Conservation (phyloP, 1,140 invertebrate genomes). For the Drosophila mayri region DNA sequence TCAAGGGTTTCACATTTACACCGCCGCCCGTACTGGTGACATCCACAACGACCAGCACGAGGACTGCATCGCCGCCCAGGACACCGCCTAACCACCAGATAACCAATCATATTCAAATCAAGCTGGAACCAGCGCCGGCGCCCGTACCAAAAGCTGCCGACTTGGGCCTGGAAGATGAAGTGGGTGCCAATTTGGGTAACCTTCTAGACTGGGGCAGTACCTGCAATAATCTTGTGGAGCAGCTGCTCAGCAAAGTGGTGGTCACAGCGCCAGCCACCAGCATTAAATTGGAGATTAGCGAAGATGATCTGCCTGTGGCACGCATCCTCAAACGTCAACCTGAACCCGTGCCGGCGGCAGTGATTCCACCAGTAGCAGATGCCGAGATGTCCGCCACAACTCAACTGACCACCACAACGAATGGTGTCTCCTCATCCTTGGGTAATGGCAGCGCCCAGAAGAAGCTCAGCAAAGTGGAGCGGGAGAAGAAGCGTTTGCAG, state of each 20-base stretch:
- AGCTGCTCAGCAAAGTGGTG: slow-evolving; percentile 53
- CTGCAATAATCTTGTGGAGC: slow-evolving; percentile 81
- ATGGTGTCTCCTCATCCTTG: slow-evolving; percentile 45
- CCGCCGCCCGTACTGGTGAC: slow-evolving; percentile 60
- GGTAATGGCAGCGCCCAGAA: slow-evolving; percentile 59
- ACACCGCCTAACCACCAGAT: slow-evolving; percentile 44
- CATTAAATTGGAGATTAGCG: slow-evolving; percentile 70
- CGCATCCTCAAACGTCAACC: slow-evolving; percentile 63
- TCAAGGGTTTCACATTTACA: slow-evolving; percentile 88
- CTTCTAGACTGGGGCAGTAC: slow-evolving; percentile 79
- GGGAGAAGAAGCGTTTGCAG: slow-evolving; percentile 75
- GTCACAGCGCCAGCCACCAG: slow-evolving; percentile 8
- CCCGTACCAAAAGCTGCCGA: slow-evolving; percentile 14
- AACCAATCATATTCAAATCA: slow-evolving; percentile 70
- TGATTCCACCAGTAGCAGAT: slow-evolving; percentile 15
- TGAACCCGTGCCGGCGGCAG: slow-evolving; percentile 13
- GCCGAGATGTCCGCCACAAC: slow-evolving; percentile 59
- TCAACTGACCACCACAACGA: slow-evolving; percentile 62
- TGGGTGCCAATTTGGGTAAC: slow-evolving; percentile 25
- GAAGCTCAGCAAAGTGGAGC: slow-evolving; percentile 73
- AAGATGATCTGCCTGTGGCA: slow-evolving; percentile 72
- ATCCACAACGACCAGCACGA: slow-evolving; percentile 32
- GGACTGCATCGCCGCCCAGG: slow-evolving; percentile 3
- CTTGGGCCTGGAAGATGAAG: slow-evolving; percentile 40
- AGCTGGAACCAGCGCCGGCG: slow-evolving; percentile 53